Evolutionary conservation across 1,140 invertebrate genomes (phyloP), one percentile per base, ranked within the genome.

Genomic region (Pogonus chalceus): DNA sequence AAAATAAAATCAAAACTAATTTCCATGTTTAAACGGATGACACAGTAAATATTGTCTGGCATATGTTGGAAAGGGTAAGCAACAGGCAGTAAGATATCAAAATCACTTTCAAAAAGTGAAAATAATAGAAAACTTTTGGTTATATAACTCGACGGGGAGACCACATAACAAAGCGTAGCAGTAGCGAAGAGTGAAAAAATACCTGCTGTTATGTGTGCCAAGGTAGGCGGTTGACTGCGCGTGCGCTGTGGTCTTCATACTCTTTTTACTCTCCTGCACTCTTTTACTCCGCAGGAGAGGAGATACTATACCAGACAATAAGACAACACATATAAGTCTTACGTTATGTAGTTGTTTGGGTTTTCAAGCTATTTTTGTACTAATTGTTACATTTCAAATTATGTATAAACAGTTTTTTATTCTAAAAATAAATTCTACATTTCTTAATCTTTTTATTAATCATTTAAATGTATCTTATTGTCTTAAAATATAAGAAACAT

Each of bases 101-200:
- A 43, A 43, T 16, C 18, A 18, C 18, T 4, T 43, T 43, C 37
- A 43, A 43, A 43, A 43, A 43, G 37, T 43, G 37, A 43, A 43
- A 43, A 43, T 43, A 43, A 43, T 43, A 43, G 37, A 43, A 43
- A 43, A 43, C 37, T 43, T 43, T 43, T 43, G 37, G 37, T 43
- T 43, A 43, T 43, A 43, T 43, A 43, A 43, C 18, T 7, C 37
- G 37, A 18, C 18, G 18, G 37, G 9, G 26, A 31, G 37, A 10
- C 7, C 18, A 43, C 37, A 43, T 43, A 43, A 43, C 37, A 43
- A 43, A 43, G 18, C 37, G 37, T 43, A 12, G 7, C n/a, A n/a
- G n/a, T n/a, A 7, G 26, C 14, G 7, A 14, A 31, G 14, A 31
- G 26, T 10, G 37, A 43, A 43, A 43, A 43, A 43, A 43, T 43